Evolutionary conservation across 1,140 invertebrate genomes (phyloP), one percentile per base, ranked within the genome.

Genomic region (Euwallacea fornicatus): DNA sequence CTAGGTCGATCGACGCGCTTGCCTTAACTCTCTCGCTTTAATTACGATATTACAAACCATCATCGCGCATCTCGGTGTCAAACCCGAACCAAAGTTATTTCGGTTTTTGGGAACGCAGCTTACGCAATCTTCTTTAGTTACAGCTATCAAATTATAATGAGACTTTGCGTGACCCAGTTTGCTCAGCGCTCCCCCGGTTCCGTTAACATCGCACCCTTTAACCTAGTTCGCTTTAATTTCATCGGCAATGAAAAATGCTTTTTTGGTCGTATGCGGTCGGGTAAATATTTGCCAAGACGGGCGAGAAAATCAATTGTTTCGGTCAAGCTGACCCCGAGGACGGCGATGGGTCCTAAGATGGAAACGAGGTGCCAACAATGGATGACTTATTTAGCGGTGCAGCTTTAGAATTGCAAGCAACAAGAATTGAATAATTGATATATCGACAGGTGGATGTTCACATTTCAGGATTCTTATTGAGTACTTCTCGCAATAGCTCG

Each of bases 1-100:
- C 42, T 13, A 16, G 59, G 59, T 61, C 59, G 42, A 61, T 61
- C 59, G 59, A 61, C 21, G 59, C 59, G 42, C 11, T 61, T 61
- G 59, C 55, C 13, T 58, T 58, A 58, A 33, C 55, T 16, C 55
- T 58, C 9, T 61, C 43, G 11, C 11, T 61, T 61, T 61, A 61
- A 61, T 61, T 61, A 16, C 10, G 59, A 56, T 56, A 9, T 15
- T 21, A 15, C n/a, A n/a, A n/a, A n/a, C 54, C 54, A 50, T 33
- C 21, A 33, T 33, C 21, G 4, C 21, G 21, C 21, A 33, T 33
- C 21, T 33, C 21, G 21, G 21, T 33, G 21, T 33, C 21, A 33
- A 33, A 33, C 4, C 21, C 21, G 21, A 33, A 33, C 21, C 21
- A 33, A 33, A 50, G 46, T 50, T 50, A 50, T 50, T 50, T 50